Evolutionary conservation across 2,888 invertebrate species (phyloP).

Genomic region (Reticulitermes lucifugus): DNA sequence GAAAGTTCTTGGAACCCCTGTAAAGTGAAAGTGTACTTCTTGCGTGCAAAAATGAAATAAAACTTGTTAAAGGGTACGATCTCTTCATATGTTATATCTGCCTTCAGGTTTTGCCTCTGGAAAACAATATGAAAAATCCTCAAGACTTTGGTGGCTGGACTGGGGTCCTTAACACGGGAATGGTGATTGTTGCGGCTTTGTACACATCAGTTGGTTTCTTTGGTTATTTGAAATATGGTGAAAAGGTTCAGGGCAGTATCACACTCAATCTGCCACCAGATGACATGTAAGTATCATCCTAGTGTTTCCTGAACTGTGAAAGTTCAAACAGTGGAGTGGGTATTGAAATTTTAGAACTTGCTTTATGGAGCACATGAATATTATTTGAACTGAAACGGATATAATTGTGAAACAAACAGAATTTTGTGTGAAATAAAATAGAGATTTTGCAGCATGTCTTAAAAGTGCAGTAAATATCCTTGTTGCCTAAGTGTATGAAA

Average conservation of each 20-base stretch:
- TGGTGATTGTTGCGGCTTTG: constrained; percentile 85
- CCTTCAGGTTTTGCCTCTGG: constrained; percentile 84
- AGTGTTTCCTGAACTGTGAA: not conserved
- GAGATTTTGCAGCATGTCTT: no score
- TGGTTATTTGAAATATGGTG: constrained; percentile 91
- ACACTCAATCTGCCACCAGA: constrained; percentile 84
- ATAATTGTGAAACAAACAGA: no score
- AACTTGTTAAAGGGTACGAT: not conserved
- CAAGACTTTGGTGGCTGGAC: constrained; percentile 86
- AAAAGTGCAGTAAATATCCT: no score
- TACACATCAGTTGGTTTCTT: constrained; percentile 92
- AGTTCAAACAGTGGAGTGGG: no score
- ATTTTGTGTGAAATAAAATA: no score
- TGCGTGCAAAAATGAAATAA: no score
- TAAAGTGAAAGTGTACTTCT: no score
- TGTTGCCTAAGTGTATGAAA: no score
- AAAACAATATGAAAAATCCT: constrained; percentile 91
- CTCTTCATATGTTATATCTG: not conserved
- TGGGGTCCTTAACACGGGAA: constrained; percentile 89
- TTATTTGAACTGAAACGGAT: no score
- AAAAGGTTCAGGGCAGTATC: constrained; percentile 83
- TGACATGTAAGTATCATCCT: constrained; percentile 72
- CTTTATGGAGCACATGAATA: no score
- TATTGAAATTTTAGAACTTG: no score
- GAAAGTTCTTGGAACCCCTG: no score